A percentile compares a stretch with the other conserved stretches of the same genome.
Conservation (phyloP, 2,113 vertebrate species). For the Phrynosoma blainvillii region DNA sequence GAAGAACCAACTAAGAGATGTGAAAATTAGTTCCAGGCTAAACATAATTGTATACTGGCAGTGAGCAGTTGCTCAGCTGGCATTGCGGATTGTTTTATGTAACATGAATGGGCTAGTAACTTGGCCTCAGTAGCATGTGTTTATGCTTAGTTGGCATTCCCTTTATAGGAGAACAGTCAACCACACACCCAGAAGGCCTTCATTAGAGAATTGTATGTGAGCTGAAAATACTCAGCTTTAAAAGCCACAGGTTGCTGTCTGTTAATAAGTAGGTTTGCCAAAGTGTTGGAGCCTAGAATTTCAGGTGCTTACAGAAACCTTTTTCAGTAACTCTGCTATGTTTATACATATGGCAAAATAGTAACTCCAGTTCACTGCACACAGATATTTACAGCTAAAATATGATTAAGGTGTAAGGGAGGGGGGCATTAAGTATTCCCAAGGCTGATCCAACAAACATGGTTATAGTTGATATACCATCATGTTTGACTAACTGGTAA, state of each 20-base stretch:
- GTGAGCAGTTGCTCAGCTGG: neutral
- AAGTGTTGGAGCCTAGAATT: neutral
- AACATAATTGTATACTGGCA: neutral
- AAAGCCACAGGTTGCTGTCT: neutral
- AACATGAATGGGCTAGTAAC: neutral
- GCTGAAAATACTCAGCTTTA: neutral
- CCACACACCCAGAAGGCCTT: neutral
- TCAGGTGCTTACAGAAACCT: neutral
- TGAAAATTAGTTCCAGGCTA: neutral
- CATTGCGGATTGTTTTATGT: neutral
- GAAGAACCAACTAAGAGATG: neutral
- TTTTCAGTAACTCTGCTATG: neutral
- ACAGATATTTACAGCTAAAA: neutral
- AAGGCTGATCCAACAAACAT: no score
- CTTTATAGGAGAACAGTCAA: neutral
- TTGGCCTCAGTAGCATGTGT: neutral
- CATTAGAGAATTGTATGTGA: neutral
- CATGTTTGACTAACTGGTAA: no score
- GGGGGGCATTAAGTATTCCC: no score
- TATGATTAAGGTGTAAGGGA: no score
- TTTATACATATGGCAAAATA: neutral
- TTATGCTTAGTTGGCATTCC: neutral
- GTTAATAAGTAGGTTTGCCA: no score
- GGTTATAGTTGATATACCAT: no score
- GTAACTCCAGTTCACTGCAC: neutral